Percentiles rank a stretch among this genome's conserved stretches.
These are phyloP conservation scores for Drosophila meridiana DNA, from an alignment of 2,888 invertebrate species.

Conservation along the genomic window DNA sequence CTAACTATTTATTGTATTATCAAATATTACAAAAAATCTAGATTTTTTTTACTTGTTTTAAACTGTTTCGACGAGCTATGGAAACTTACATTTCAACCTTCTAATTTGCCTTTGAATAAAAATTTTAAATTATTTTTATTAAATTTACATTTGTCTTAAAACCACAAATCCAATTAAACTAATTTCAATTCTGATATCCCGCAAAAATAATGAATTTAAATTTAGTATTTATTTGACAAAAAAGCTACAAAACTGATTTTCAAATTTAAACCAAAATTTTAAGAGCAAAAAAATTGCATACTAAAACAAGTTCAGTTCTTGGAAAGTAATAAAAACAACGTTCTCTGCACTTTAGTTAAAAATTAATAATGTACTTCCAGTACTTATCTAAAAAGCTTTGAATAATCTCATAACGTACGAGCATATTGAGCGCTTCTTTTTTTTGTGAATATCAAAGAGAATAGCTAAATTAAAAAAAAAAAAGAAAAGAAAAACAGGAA, in stretches of 20 bases:
- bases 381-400: constrained; percentile 14
- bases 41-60: too few relatives aligned
- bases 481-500: neutral
- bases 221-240: neutral
- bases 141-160: too few relatives aligned
- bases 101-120: too few relatives aligned
- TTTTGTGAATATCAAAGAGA: constrained; percentile 27
- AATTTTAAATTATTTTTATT: too few relatives aligned
- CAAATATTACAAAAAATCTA: too few relatives aligned
- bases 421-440: constrained; percentile 3
- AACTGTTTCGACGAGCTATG: too few relatives aligned
- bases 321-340: neutral
- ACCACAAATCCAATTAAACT: too few relatives aligned
- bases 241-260: neutral
- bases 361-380: neutral
- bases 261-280: neutral
- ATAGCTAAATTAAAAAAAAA: constrained; percentile 26
- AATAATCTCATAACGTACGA: constrained; percentile 1
- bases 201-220: too few relatives aligned
- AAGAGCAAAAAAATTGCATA: too few relatives aligned
- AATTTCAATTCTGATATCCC: too few relatives aligned
- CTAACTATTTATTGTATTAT: too few relatives aligned
- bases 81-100: too few relatives aligned
- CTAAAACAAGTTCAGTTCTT: neutral
- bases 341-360: neutral